Base-by-base conservation (phyloP, 2,888 invertebrate genomes). In the Chloroclysta siterata region DNA sequence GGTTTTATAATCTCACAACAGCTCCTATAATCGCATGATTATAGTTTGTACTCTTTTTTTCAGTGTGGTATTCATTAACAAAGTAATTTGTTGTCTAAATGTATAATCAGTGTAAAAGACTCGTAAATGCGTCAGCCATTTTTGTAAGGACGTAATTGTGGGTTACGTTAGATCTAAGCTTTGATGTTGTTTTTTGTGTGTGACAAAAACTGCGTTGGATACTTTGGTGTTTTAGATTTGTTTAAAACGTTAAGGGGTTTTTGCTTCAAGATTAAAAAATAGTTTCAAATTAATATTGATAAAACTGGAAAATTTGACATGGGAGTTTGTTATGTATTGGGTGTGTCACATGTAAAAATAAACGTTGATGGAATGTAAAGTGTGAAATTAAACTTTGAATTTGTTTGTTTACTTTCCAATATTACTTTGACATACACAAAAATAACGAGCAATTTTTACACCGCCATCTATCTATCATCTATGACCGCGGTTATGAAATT, bases 11-110 rank as follows among this genome's bases (percentile, higher is more conserved):
- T 88, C 79, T 76, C 46, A 56, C 48, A 58, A 50, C 74, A 72
- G 78, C 75, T 85, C 80, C 85, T 83, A 87, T 89, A 90, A 92
- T 91, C 90, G 89, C 79, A 75, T 82, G 88, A 89, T 91, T 90
- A 87, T 75, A 72, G 76, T 76, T 58, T 28, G 70, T 80, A 78
- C 77, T 88, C 86, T 79, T 92, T 93, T 92, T 93, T 92, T 92
- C 92, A 92, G 90, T 91, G 81, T 76, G 72, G 80, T 82, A 85
- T 89, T 88, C 88, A 90, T 90, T 91, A 91, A 85, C 66, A 73
- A 74, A 77, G 80, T 83, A 79, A 82, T 82, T 75, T 65, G 65
- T 79, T 73, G 73, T 76, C 77, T 76, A 78, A 85, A 88, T 85
- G 71, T 85, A 82, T 88, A 87, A 90, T 90, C 84, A 82, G 74